Percentiles rank a stretch among this genome's conserved stretches.
Evolutionary conservation across 2,113 vertebrate genomes (phyloP).

Genomic region (Erinaceus europaeus): DNA sequence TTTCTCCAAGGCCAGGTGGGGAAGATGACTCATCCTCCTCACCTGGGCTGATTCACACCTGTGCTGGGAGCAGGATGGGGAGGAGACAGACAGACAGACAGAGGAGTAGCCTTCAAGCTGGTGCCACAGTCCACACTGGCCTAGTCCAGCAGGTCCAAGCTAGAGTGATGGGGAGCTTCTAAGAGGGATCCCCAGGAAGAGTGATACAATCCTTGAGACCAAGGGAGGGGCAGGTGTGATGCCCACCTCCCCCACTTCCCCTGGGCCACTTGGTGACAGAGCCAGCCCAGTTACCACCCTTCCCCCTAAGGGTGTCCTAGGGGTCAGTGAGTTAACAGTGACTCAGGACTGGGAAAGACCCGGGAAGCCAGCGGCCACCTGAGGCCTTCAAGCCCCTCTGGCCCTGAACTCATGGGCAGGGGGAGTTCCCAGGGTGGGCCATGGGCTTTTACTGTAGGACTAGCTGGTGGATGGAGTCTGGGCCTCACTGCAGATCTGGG

Average conservation of each 20-base stretch:
- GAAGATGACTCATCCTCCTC: constrained; percentile 43
- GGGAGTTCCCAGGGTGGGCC: constrained; percentile 24
- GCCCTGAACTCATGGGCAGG: neutral
- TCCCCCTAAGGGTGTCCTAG: neutral
- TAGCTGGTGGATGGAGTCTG: rapidly evolving
- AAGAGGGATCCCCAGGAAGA: neutral
- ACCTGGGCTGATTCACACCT: constrained; percentile 25
- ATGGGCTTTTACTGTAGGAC: neutral
- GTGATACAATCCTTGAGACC: neutral
- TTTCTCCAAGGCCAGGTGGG: neutral
- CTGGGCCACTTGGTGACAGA: neutral
- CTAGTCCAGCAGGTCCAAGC: neutral
- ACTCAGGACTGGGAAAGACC: constrained; percentile 71
- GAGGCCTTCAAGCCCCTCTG: neutral
- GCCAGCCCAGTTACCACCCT: neutral
- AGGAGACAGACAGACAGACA: neutral
- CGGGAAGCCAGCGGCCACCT: constrained; percentile 41
- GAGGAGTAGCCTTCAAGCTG: neutral
- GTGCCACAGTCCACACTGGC: neutral
- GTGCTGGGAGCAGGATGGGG: rapidly evolving
- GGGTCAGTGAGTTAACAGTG: constrained; percentile 49
- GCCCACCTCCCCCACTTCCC: too few relatives aligned
- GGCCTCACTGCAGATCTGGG: neutral
- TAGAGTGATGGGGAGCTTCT: neutral
- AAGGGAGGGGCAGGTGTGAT: rapidly evolving